Percentiles rank a stretch among this genome's conserved stretches.
phyloP scores from a whole-genome alignment of 2,113 vertebrate species.

The Vulpes lagopus region DNA sequence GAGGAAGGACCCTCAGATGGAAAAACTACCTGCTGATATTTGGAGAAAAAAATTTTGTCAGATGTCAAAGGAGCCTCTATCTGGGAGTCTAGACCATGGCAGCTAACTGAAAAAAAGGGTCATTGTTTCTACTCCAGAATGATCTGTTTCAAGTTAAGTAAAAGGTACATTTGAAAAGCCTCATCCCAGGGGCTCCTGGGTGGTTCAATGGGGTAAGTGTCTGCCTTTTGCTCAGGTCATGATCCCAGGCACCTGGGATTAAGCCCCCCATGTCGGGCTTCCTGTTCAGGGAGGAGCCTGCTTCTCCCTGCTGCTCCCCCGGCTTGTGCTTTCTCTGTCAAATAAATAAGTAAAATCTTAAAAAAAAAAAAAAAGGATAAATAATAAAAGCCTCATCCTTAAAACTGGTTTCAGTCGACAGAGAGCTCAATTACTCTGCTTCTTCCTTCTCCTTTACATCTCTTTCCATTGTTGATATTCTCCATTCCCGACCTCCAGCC shows the following conservation, averaged over 20 bases:
- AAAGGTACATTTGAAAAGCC: not conserved
- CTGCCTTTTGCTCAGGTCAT: no score
- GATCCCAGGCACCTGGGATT: no score
- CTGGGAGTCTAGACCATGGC: not conserved
- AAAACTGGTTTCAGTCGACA: not conserved
- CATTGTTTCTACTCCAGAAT: not conserved
- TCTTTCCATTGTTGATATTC: not conserved
- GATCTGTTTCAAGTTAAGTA: constrained; percentile 1
- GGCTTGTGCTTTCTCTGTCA: no score
- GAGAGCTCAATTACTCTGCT: not conserved
- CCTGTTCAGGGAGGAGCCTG: no score
- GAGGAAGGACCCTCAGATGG: not conserved
- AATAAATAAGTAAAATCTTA: no score
- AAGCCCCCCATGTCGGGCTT: no score
- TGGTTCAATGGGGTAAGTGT: no score
- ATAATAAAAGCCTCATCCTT: not conserved
- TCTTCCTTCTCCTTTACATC: not conserved
- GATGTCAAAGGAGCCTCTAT: not conserved
- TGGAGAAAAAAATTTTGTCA: not conserved
- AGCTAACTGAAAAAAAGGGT: not conserved
- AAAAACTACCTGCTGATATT: not conserved
- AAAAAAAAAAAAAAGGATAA: no score
- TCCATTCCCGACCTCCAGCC: not conserved
- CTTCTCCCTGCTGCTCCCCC: no score
- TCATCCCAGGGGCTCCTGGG: not conserved